Evolutionary conservation across 2,797 vertebrate genomes (phyloP).

Genomic region (Euphonia xanthogaster): DNA sequence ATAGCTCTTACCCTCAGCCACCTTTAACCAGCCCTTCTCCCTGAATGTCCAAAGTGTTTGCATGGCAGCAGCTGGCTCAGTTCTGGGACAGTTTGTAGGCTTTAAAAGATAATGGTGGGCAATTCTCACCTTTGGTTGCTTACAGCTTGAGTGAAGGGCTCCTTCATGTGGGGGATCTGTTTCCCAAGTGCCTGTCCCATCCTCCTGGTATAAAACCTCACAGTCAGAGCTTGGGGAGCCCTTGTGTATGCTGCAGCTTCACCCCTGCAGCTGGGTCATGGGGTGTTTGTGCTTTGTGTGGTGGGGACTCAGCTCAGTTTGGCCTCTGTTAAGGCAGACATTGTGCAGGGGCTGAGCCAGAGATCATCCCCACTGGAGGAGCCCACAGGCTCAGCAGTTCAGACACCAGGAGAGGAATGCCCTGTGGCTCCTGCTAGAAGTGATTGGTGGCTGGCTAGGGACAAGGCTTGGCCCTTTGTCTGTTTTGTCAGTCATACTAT

Average conservation of each 20-base stretch:
- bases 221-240: neutral
- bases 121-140: neutral
- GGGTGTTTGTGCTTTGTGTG: neutral
- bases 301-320: neutral
- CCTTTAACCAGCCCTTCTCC: neutral
- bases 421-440: neutral
- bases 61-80: neutral
- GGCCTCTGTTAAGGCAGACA: neutral
- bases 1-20: neutral
- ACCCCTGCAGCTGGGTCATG: neutral
- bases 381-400: neutral
- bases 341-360: neutral
- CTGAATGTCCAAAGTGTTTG: neutral
- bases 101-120: neutral
- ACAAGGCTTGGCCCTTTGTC: neutral
- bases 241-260: neutral
- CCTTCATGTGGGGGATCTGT: rapidly evolving
- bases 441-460: neutral
- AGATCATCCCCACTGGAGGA: neutral
- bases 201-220: neutral
- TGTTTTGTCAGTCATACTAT: neutral
- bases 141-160: neutral
- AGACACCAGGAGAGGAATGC: neutral
- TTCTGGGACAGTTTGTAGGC: neutral
- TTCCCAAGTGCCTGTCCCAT: neutral